A percentile compares a stretch with the other conserved stretches of the same genome.
These are phyloP conservation scores for Martes martes DNA, from an alignment of 2,113 vertebrate genomes.

Conservation along the genomic window DNA sequence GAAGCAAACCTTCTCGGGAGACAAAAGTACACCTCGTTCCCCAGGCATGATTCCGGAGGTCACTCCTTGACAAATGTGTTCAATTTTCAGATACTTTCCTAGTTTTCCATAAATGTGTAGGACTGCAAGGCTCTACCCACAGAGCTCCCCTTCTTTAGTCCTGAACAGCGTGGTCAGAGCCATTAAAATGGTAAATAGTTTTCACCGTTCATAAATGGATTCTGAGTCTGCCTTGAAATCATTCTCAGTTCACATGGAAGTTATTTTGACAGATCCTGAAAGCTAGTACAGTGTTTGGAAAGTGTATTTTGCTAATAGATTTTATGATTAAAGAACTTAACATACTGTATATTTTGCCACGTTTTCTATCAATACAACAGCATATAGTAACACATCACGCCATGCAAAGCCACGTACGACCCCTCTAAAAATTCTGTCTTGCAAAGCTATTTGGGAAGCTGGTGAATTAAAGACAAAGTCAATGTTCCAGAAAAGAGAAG, in stretches of 20 bases:
- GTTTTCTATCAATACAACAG: not conserved
- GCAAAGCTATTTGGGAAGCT: not conserved
- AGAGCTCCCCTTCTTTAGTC: not conserved
- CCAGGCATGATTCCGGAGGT: conserved; percentile 69
- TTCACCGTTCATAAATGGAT: conserved; percentile 24
- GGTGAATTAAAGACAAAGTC: not conserved
- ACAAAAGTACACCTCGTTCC: conserved; percentile 67
- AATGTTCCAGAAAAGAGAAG: not conserved
- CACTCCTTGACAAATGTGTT: conserved; percentile 75
- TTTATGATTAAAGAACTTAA: conserved; percentile 41
- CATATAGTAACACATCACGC: not conserved
- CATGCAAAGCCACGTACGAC: not conserved
- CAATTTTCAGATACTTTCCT: conserved; percentile 69
- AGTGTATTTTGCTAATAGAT: conserved; percentile 58
- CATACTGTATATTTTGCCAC: conserved; percentile 13
- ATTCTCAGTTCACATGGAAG: not conserved
- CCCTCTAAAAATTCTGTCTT: not conserved
- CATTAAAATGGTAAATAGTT: conserved; percentile 57
- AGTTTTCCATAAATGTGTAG: conserved; percentile 54
- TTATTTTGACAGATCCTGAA: conserved; percentile 42
- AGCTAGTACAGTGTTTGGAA: conserved; percentile 39
- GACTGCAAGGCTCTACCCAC: not conserved
- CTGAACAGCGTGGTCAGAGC: conserved; percentile 55
- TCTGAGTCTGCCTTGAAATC: conserved; percentile 11
- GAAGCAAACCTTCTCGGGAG: conserved; percentile 63